Evolutionary conservation across 92 coral and sea anemone species (phyloP).

Genomic region (Anthopleura xanthogrammica): DNA sequence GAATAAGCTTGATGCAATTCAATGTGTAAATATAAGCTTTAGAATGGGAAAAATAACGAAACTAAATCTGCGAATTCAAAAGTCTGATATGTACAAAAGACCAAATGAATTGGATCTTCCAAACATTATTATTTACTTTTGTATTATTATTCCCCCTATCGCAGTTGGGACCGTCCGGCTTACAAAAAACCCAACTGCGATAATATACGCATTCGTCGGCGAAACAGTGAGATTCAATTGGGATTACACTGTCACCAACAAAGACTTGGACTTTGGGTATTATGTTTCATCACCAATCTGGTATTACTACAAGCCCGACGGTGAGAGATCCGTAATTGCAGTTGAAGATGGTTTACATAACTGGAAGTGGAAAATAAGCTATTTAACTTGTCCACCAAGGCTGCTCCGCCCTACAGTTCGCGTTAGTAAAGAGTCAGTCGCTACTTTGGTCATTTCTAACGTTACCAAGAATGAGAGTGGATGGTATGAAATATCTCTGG

Average conservation of each 20-base stretch:
- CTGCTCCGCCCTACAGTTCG: conserved; percentile 23
- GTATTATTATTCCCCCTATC: no score
- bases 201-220: background rate
- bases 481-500: background rate
- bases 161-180: no score
- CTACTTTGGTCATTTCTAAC: conserved; percentile 18
- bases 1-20: no score
- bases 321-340: background rate
- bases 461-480: conserved; percentile 17
- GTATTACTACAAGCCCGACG: background rate
- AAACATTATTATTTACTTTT: no score
- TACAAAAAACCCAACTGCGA: no score
- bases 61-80: no score
- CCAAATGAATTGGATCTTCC: no score
- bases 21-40: no score
- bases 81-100: no score
- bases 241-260: background rate
- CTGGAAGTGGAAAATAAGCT: background rate
- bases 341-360: background rate
- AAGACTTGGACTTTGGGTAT: background rate
- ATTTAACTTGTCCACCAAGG: background rate
- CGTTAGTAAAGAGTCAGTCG: conserved; percentile 9
- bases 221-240: background rate
- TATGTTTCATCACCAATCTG: background rate
- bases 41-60: no score